Evolutionary conservation across 2,797 vertebrate genomes (phyloP).

Genomic region (Coendou prehensilis): DNA sequence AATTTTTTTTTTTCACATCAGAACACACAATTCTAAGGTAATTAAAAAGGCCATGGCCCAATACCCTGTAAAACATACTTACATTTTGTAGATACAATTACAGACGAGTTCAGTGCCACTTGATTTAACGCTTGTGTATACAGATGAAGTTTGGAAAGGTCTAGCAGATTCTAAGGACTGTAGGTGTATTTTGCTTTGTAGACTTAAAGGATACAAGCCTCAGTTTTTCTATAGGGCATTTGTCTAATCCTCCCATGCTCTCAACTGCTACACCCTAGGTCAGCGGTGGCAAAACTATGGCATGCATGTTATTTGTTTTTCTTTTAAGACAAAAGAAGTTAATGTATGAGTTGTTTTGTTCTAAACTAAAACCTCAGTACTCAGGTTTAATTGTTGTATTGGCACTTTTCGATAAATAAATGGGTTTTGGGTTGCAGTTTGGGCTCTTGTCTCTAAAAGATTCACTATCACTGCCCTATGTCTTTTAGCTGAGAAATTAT

Average conservation of each 20-base stretch:
- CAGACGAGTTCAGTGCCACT: no score
- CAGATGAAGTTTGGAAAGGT: not conserved
- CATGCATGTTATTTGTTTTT: not conserved
- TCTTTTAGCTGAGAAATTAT: not conserved
- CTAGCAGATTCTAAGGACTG: not conserved
- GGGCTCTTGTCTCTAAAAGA: not conserved
- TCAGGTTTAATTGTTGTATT: not conserved
- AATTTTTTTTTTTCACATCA: not conserved
- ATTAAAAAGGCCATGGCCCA: not conserved
- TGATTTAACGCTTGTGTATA: not conserved
- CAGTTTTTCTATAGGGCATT: accelerated
- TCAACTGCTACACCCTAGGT: accelerated
- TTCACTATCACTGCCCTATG: not conserved
- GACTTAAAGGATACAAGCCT: not conserved
- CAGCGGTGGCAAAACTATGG: not conserved
- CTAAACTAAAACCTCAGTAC: not conserved
- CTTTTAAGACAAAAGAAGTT: not conserved
- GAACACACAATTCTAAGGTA: not conserved
- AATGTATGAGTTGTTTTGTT: not conserved
- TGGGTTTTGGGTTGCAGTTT: not conserved
- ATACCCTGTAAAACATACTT: not conserved
- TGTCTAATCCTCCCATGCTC: accelerated
- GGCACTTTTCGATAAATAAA: not conserved
- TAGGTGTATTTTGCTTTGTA: not conserved
- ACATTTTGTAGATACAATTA: not conserved